Evolutionary conservation across 2,113 vertebrate species (phyloP).

Genomic region (Rhinoderma darwinii): DNA sequence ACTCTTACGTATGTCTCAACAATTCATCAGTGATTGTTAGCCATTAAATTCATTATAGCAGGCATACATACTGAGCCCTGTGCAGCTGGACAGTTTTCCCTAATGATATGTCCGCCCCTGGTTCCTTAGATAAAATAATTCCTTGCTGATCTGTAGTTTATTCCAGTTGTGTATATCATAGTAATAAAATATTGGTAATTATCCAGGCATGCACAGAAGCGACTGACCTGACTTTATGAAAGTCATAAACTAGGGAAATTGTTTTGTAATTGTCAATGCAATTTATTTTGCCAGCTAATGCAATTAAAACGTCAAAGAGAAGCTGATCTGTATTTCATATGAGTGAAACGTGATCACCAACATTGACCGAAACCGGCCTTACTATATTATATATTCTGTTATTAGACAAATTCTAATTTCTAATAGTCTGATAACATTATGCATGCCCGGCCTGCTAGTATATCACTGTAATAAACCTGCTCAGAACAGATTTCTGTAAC

Average conservation of each 20-base stretch:
- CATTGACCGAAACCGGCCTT: neutral
- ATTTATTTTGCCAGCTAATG: conserved; percentile 21
- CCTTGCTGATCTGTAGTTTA: neutral
- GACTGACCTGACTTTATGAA: conserved; percentile 39
- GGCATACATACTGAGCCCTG: no score
- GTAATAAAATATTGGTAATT: conserved; percentile 20
- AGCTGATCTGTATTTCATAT: conserved; percentile 23
- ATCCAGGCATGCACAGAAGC: neutral
- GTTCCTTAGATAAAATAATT: neutral
- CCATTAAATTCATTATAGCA: no score
- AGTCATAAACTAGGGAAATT: conserved; percentile 42
- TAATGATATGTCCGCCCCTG: no score
- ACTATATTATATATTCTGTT: neutral
- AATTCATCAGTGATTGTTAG: no score
- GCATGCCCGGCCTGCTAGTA: neutral
- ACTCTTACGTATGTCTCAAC: no score
- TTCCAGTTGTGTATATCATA: conserved; percentile 4
- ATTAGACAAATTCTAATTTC: neutral
- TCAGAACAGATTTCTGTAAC: neutral
- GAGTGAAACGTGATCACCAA: neutral
- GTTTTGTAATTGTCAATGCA: conserved; percentile 35
- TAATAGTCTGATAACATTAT: neutral
- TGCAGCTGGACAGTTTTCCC: no score
- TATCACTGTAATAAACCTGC: neutral
- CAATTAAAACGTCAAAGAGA: conserved; percentile 37